Evolutionary conservation across 2,797 vertebrate species (phyloP).

Genomic region (Glyptemys insculpta): DNA sequence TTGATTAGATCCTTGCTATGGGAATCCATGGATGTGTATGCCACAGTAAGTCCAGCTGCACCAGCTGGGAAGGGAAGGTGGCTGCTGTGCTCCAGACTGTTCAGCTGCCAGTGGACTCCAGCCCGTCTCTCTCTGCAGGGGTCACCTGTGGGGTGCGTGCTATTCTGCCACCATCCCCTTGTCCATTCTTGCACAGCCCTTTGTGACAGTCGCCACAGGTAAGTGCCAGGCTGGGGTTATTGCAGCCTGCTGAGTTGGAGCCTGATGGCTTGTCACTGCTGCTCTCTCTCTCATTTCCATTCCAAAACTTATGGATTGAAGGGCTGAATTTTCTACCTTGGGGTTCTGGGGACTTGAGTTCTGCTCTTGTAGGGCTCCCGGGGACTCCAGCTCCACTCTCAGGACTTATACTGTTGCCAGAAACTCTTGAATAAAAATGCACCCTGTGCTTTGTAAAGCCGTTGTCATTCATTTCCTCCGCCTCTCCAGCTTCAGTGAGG

Average conservation of each 20-base stretch:
- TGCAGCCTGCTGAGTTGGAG: fast-evolving
- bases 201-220: background rate
- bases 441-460: background rate
- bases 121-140: fast-evolving
- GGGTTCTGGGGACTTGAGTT: background rate
- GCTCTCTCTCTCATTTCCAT: background rate
- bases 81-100: background rate
- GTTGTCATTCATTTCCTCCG: background rate
- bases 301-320: background rate
- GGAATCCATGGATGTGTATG: background rate
- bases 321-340: background rate
- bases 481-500: background rate
- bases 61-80: fast-evolving
- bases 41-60: background rate
- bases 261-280: fast-evolving
- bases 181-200: background rate
- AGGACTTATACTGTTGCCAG: background rate
- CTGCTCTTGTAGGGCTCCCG: background rate
- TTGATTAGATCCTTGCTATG: background rate
- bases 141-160: fast-evolving
- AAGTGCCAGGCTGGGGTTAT: background rate
- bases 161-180: background rate
- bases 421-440: background rate
- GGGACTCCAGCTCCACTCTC: background rate
- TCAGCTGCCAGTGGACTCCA: fast-evolving